Percentiles rank a stretch among this genome's conserved stretches.
Evolutionary conservation across 2,888 invertebrate genomes (phyloP).

Genomic region (Leucania comma): DNA sequence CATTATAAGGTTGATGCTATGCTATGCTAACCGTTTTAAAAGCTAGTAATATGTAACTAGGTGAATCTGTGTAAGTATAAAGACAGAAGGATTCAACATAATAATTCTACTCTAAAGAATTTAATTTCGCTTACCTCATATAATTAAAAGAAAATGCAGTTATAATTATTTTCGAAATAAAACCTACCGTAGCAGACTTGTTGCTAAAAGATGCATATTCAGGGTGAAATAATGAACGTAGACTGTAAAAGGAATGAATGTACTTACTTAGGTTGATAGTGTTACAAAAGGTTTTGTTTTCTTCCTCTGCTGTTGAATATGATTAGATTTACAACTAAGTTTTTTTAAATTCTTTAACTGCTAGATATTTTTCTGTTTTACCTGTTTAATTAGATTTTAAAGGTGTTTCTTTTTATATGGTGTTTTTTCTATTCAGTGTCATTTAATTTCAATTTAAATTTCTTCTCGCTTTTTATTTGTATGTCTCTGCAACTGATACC

Average conservation of each 20-base stretch:
- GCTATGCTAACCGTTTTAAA: neutral
- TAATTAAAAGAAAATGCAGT: constrained; percentile 7
- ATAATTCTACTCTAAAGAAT: neutral
- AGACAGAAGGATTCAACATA: neutral
- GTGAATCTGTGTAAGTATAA: too few relatives aligned
- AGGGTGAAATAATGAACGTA: constrained; percentile 20
- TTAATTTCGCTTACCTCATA: neutral
- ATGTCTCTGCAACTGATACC: neutral
- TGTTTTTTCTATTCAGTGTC: neutral
- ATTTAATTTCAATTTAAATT: too few relatives aligned
- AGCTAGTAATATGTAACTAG: neutral
- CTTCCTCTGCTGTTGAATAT: neutral
- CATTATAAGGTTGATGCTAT: too few relatives aligned
- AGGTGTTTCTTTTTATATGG: neutral
- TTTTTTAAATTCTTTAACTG: neutral
- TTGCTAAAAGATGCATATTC: constrained; percentile 14
- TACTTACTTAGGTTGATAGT: constrained; percentile 8
- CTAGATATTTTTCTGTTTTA: neutral
- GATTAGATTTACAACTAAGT: neutral
- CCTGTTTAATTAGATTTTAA: neutral
- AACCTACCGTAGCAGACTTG: neutral
- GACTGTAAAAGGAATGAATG: neutral
- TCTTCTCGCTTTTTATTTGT: neutral
- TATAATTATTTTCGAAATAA: neutral
- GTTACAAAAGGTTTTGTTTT: neutral